Conservation (phyloP, 1,140 invertebrate genomes). For the Dreissena rostriformis region DNA sequence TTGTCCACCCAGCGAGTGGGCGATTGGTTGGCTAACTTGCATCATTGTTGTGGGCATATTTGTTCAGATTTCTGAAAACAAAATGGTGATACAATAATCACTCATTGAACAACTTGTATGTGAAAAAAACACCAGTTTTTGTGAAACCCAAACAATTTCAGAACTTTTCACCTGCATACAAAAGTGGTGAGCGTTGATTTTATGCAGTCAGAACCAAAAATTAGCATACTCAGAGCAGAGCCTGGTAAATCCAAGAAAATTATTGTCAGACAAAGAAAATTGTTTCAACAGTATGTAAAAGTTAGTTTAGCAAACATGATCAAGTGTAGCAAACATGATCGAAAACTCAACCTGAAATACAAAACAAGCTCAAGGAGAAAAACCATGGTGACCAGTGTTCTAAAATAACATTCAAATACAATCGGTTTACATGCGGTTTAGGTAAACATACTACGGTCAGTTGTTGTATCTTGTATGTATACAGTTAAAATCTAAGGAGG, state of each 20-base stretch:
- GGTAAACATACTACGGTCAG: no score
- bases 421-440: no score
- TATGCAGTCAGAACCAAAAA: neutral
- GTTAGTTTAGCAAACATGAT: no score
- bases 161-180: neutral
- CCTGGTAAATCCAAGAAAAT: neutral
- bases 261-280: no score
- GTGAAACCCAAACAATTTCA: neutral
- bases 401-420: no score
- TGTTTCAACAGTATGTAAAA: no score
- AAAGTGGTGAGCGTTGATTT: neutral
- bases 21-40: slow-evolving; percentile 61
- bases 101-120: neutral
- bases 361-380: no score
- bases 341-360: no score
- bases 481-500: no score
- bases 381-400: no score
- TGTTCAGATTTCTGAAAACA: neutral
- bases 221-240: neutral
- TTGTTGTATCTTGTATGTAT: no score
- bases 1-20: slow-evolving; percentile 43
- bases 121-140: neutral
- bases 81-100: neutral
- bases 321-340: no score
- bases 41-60: slow-evolving; percentile 58